Base-by-base conservation (phyloP, 2,888 invertebrate species). In the Rotaria sp. region DNA sequence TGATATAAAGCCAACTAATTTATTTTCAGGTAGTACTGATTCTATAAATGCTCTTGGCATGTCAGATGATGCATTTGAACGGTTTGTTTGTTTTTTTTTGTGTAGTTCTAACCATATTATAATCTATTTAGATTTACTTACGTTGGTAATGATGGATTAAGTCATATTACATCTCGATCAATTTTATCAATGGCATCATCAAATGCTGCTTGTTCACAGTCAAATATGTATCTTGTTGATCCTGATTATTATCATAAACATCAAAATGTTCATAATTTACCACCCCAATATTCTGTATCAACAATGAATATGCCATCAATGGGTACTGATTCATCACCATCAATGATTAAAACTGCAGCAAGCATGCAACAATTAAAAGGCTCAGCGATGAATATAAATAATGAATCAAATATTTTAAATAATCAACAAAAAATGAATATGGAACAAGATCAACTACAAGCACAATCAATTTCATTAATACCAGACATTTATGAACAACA, bases 291-390 rank as follows among this genome's bases (percentile, higher is more conserved):
- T 45, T 80, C 80, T 11, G 45, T 45, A 15, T 80, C 80, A 45
- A 80, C 80, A 41, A 45, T 45, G 13, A 80, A 80, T 45, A 45
- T 80, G 67, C 35, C 80, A 41, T 45, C 80, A 26, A 45, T 80
- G 41, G n/a, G 26, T 45, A 8, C 45, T 26, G 24, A 38, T 41
- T 45, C 67, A 21, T 7, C 67, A 41, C 5, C 41, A n/a, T 5
- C 45, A 45, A 10, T 26, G 8, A 5, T 80, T 13, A 80, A 80
- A 80, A 80, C 13, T 80, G 80, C 80, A 13, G 26, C 80, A n/a
- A 80, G 80, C 7, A 80, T 80, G 80, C 80, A 80, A 80, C 80
- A 80, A 80, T 80, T 80, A 45, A 80, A 80, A 80, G 80, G n/a
- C 26, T n/a, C 80, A 80, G 21, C 2, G 0, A 21, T 18, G 2